Conservation (phyloP, 2,113 vertebrate genomes). For the Periophthalmus modestus region DNA sequence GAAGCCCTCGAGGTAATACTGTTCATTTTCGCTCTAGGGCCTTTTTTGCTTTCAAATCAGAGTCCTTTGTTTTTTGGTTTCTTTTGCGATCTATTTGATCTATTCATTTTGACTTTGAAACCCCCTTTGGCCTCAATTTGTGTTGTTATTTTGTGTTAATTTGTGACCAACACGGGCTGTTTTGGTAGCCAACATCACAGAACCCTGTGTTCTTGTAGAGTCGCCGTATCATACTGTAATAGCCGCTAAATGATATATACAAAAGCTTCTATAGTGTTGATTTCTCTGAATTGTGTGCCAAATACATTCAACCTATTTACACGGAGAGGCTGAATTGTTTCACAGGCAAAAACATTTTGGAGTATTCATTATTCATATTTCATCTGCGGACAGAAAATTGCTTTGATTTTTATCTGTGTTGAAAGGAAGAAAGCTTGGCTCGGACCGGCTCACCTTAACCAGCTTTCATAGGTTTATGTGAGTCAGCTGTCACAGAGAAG, state of each 20-base stretch:
- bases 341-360: slow-evolving; percentile 41
- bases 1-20: neutral
- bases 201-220: slow-evolving; percentile 8
- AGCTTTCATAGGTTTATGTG: slow-evolving; percentile 33
- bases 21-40: neutral
- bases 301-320: slow-evolving; percentile 39
- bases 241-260: slow-evolving; percentile 19
- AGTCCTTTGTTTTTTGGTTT: neutral
- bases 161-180: neutral
- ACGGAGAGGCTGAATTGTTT: slow-evolving; percentile 52
- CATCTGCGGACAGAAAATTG: slow-evolving; percentile 47
- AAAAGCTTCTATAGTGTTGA: neutral
- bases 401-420: slow-evolving; percentile 58
- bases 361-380: slow-evolving; percentile 63
- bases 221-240: neutral
- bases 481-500: slow-evolving; percentile 42
- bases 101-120: slow-evolving; percentile 2
- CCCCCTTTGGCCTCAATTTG: neutral
- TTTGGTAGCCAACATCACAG: neutral
- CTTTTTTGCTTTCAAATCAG: neutral
- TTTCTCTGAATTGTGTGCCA: slow-evolving; percentile 26
- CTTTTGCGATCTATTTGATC: neutral
- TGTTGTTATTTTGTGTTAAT: neutral
- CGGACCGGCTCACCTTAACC: slow-evolving; percentile 27
- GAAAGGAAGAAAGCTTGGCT: slow-evolving; percentile 32